phyloP scores from a whole-genome alignment of 1,140 invertebrate genomes.

The Chrysomallon squamiferum region DNA sequence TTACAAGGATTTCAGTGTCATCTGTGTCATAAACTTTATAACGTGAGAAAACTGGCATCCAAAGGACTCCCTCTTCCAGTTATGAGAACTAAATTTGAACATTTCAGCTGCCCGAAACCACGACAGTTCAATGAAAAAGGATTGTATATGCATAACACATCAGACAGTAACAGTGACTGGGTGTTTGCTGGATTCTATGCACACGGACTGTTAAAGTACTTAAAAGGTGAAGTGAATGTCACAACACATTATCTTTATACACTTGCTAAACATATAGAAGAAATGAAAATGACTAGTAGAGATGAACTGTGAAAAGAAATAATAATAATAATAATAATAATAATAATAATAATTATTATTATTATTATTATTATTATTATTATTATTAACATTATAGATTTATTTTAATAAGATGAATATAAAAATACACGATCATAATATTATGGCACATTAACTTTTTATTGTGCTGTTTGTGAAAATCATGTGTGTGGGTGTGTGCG shows the following conservation, averaged over 20 bases:
- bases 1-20: background rate
- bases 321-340: too few species aligned
- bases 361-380: too few species aligned
- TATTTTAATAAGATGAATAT: too few species aligned
- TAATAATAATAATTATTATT: too few species aligned
- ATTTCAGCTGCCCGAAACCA: background rate
- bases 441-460: too few species aligned
- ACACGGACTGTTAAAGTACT: background rate
- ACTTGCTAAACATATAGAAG: background rate
- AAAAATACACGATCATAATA: too few species aligned
- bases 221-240: background rate
- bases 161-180: background rate
- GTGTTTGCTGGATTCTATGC: background rate
- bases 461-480: too few species aligned
- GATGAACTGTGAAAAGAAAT: too few species aligned
- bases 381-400: too few species aligned
- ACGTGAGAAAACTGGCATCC: background rate
- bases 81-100: background rate
- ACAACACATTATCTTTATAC: background rate
- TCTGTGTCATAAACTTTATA: background rate
- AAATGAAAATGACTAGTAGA: too few species aligned
- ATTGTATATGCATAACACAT: background rate
- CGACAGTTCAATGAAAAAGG: background rate
- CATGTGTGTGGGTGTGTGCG: too few species aligned
- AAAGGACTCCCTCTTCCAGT: background rate